These are phyloP conservation scores for Drosophila biarmipes DNA, from an alignment of 1,140 invertebrate genomes.

Conservation along the genomic window DNA sequence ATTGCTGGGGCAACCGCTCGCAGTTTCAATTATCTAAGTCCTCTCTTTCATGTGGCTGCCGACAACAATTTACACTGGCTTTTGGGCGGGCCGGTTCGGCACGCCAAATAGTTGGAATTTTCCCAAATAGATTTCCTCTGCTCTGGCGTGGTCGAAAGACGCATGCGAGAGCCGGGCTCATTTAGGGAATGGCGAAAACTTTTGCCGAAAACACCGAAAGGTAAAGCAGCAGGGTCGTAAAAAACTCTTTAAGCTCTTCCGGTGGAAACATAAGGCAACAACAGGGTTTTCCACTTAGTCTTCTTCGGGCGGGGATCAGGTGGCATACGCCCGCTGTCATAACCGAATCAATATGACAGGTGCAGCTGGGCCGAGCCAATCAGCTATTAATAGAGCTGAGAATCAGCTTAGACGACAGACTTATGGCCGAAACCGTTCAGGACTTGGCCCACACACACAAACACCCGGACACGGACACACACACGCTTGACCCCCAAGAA, in stretches of 20 bases:
- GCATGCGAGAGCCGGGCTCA: slow-evolving; percentile 37
- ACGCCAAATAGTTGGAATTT: slow-evolving; percentile 57
- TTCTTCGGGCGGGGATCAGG: slow-evolving; percentile 35
- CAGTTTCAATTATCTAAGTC: slow-evolving; percentile 76
- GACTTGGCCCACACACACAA: slow-evolving; percentile 8
- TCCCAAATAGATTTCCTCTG: slow-evolving; percentile 66
- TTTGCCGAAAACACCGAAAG: slow-evolving; percentile 36
- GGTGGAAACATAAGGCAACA: slow-evolving; percentile 28
- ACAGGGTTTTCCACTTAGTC: slow-evolving; percentile 67
- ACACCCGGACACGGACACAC: neutral
- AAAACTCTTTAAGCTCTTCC: slow-evolving; percentile 49
- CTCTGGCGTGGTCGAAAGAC: slow-evolving; percentile 45
- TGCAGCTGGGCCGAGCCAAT: slow-evolving; percentile 50
- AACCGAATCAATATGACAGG: slow-evolving; percentile 57
- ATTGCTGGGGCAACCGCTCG: slow-evolving; percentile 41
- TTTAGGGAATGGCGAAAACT: slow-evolving; percentile 27
- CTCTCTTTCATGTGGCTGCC: slow-evolving; percentile 70
- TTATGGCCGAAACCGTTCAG: slow-evolving; percentile 40
- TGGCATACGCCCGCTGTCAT: slow-evolving; percentile 50
- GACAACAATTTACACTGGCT: slow-evolving; percentile 52
- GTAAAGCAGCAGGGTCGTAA: slow-evolving; percentile 33
- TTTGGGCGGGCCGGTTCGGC: slow-evolving; percentile 20
- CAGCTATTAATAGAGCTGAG: slow-evolving; percentile 66
- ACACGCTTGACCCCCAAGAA: slow-evolving; percentile 27
- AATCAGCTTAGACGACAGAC: slow-evolving; percentile 54